Evolutionary conservation across 30 jellyfish, hydroid and myxozoan species (phyloP), one percentile per base, ranked within the genome.

Genomic region (Aurelia coerulea): DNA sequence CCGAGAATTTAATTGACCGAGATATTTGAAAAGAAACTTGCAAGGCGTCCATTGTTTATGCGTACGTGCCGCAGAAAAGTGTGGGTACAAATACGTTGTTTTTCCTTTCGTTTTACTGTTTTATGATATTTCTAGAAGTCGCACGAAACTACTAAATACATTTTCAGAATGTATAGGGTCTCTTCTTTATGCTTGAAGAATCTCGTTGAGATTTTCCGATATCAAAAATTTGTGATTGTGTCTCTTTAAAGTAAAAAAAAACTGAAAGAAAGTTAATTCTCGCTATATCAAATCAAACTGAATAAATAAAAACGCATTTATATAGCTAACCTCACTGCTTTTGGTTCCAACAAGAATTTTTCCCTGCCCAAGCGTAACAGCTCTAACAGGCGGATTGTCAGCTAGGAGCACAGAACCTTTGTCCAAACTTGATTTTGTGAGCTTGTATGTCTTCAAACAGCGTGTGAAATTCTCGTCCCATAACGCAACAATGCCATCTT

Each of bases 291-390:
- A 17, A 39, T 8, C 5, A 8, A 39, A 39, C 50, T 39, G 50
- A 31, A 19, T 31, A 74, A 50, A 74, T 16, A 0, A 56, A 76
- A 31, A 33, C 46, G 17, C 6, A 6, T 0, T 46, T 46, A 46
- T 9, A 13, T 46, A 46, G 33, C 10, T 79, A n/a, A 94, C 99
- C 95, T 94, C 99, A 51, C 99, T 95, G 51, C 78, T 88, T 75
- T 78, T 84, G 29, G 99, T 94, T 17, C 99, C 99, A 35, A 94
- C 96, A 33, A 94, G 95, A 37, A 94, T 94, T 68, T 94, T 94
- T 49, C 99, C 99, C 29, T 84, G 97, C 7, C 99, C 99, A 39
- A 94, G 84, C 2, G 97, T 88, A 46, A 94, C 99, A 34, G 99
- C 96, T 72, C 99, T 83, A 18, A 94, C 82, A 0, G 99, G 68